Evolutionary conservation across 2,797 vertebrate species (phyloP).

Genomic region (Acipenser ruthenus): DNA sequence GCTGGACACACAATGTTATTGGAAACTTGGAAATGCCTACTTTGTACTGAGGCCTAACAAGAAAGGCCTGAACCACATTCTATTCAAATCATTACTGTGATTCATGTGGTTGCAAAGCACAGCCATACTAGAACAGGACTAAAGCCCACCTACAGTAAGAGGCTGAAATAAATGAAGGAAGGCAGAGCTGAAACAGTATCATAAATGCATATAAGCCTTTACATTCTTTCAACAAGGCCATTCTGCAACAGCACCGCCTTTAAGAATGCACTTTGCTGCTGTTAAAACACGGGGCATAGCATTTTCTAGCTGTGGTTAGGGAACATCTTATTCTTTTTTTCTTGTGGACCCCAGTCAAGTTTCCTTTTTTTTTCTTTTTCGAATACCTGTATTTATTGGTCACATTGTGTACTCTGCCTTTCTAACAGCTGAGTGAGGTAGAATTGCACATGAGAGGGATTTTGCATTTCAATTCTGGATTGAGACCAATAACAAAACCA

Average conservation of each 20-base stretch:
- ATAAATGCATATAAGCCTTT: conserved; percentile 1
- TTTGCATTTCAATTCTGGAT: neutral
- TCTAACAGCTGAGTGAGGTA: conserved; percentile 44
- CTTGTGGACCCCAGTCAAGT: conserved; percentile 49
- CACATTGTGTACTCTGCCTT: conserved; percentile 29
- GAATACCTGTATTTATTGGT: conserved; percentile 54
- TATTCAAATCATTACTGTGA: too few species aligned
- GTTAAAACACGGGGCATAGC: conserved; percentile 56
- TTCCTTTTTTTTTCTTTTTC: conserved; percentile 45
- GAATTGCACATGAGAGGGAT: conserved; percentile 6
- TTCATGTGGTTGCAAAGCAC: too few species aligned
- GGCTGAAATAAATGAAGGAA: neutral
- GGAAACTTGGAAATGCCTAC: too few species aligned
- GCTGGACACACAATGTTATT: too few species aligned
- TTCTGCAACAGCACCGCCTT: too few species aligned
- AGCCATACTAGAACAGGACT: too few species aligned
- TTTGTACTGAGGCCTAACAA: too few species aligned
- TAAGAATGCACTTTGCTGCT: too few species aligned
- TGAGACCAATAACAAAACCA: neutral
- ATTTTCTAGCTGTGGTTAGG: conserved; percentile 51
- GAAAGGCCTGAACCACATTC: too few species aligned
- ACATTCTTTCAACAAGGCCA: neutral
- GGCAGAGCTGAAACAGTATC: neutral
- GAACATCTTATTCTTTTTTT: conserved; percentile 41
- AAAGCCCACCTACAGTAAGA: too few species aligned